Conservation (phyloP, 1,140 invertebrate genomes). For the Sminthurides bifidus region DNA sequence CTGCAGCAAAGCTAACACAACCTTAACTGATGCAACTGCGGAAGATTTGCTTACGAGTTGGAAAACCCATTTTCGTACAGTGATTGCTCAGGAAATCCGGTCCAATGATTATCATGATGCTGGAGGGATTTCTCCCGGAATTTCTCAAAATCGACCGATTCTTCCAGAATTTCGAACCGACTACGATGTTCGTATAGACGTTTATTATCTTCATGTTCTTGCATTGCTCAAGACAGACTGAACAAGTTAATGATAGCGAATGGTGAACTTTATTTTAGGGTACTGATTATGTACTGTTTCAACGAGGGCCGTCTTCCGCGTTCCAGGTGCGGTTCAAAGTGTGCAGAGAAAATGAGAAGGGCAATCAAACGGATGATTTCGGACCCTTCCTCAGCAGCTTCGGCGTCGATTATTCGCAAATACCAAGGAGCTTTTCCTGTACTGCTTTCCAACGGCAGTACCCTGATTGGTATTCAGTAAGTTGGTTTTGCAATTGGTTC, state of each 20-base stretch:
- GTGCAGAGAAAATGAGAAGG: slow-evolving; percentile 25
- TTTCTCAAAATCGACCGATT: slow-evolving; percentile 20
- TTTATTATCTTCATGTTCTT: no score
- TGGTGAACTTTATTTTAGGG: not conserved
- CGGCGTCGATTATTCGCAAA: not conserved
- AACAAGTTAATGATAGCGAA: no score
- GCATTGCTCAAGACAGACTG: no score
- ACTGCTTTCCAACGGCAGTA: not conserved
- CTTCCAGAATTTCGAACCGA: slow-evolving; percentile 19
- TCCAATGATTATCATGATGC: not conserved
- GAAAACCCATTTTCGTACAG: slow-evolving; percentile 27
- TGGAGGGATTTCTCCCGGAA: not conserved
- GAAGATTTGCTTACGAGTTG: slow-evolving; percentile 28
- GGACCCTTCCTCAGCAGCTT: not conserved
- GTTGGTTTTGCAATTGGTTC: no score
- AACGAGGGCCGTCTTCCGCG: slow-evolving; percentile 4
- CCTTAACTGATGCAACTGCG: not conserved
- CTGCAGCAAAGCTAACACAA: slow-evolving; percentile 13
- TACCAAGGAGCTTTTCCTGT: no score
- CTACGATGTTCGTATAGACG: not conserved
- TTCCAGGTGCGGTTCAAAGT: slow-evolving; percentile 29
- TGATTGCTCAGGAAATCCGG: slow-evolving; percentile 8
- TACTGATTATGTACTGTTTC: slow-evolving; percentile 17
- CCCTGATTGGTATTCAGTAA: slow-evolving; percentile 6
- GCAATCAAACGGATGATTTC: slow-evolving; percentile 23